Evolutionary conservation across 2,113 vertebrate species (phyloP).

Genomic region (Plecturocebus donacophilus): DNA sequence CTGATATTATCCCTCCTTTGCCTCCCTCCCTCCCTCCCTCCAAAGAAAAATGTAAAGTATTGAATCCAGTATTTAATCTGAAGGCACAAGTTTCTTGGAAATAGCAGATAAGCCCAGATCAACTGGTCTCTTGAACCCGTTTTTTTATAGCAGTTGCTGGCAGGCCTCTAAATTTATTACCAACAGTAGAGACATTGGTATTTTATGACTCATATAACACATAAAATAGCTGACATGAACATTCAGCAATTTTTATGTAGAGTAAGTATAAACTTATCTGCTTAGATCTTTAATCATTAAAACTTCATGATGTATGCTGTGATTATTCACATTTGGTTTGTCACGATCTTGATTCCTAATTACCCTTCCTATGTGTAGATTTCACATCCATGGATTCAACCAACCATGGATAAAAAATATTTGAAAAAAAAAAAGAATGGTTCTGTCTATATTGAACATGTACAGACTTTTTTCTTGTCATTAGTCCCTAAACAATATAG

Average conservation of each 20-base stretch:
- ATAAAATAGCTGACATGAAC: not conserved
- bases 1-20: not conserved
- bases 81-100: not conserved
- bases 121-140: not conserved
- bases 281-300: slow-evolving; percentile 1
- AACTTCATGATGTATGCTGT: not conserved
- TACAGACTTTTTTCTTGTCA: not conserved
- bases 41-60: not conserved
- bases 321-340: not conserved
- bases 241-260: not conserved
- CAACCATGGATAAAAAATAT: not conserved
- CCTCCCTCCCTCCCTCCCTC: not conserved
- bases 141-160: not conserved
- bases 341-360: not conserved
- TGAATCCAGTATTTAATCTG: not conserved
- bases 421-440: not conserved
- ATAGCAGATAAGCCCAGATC: not conserved
- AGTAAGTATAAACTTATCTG: not conserved
- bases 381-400: not conserved
- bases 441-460: not conserved
- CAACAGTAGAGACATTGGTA: not conserved
- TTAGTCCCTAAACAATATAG: not conserved
- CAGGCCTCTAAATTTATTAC: not conserved
- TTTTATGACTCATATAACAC: not conserved
- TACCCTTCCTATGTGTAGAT: not conserved